These are phyloP conservation scores for Parazoanthus atlanticus DNA, from an alignment of 92 coral and sea anemone genomes.

Conservation along the genomic window DNA sequence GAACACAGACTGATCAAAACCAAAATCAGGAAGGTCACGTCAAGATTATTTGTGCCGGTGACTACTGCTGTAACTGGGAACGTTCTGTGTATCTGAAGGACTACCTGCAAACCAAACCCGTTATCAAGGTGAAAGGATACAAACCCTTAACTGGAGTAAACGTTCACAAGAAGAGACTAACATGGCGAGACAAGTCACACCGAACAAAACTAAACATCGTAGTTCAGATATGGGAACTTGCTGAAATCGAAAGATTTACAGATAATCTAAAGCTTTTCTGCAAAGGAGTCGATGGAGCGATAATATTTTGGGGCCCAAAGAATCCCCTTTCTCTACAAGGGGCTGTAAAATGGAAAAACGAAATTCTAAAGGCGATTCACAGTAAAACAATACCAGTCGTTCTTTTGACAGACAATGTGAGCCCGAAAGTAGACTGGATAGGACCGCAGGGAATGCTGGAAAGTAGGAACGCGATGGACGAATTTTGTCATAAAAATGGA, in stretches of 20 bases:
- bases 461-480: slow-evolving; percentile 63
- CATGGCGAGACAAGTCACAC: slow-evolving; percentile 36
- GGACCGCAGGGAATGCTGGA: slow-evolving; percentile 62
- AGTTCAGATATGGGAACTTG: slow-evolving; percentile 72
- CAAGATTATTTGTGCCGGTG: slow-evolving; percentile 75
- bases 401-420: slow-evolving; percentile 69
- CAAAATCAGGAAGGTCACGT: slow-evolving; percentile 15
- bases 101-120: slow-evolving; percentile 60
- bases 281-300: slow-evolving; percentile 59
- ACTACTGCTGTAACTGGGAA: slow-evolving; percentile 64
- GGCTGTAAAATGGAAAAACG: slow-evolving; percentile 61
- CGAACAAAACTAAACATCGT: slow-evolving; percentile 37
- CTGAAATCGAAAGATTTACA: slow-evolving; percentile 61
- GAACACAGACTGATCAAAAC: neutral
- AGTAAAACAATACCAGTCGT: slow-evolving; percentile 59
- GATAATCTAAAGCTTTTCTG: slow-evolving; percentile 31
- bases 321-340: slow-evolving; percentile 57
- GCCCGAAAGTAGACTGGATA: slow-evolving; percentile 54
- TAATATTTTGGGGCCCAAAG: slow-evolving; percentile 80
- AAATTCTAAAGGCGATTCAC: slow-evolving; percentile 27
- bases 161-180: slow-evolving; percentile 42
- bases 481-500: slow-evolving; percentile 63
- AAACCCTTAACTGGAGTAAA: slow-evolving; percentile 58
- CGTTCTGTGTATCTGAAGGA: slow-evolving; percentile 69
- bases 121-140: slow-evolving; percentile 38